Evolutionary conservation across 2,888 invertebrate genomes (phyloP).

Genomic region (Chrysolina americana): DNA sequence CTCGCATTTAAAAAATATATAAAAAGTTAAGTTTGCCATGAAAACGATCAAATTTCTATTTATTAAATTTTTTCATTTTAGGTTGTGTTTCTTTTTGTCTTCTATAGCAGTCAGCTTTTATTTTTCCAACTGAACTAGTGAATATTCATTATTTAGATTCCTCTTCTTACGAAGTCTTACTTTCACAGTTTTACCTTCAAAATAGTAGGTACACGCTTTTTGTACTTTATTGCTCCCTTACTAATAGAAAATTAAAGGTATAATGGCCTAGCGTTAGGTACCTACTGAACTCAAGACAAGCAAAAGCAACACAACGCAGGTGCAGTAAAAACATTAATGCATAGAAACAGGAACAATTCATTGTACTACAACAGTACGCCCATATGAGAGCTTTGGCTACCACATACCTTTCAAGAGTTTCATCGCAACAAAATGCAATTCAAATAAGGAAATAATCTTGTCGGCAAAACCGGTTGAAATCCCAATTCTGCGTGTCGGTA

Average conservation of each 20-base stretch:
- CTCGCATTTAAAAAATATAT: too few species aligned
- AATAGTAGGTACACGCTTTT: not conserved
- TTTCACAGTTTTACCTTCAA: too few species aligned
- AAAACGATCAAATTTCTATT: too few species aligned
- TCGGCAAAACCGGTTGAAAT: not conserved
- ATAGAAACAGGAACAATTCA: not conserved
- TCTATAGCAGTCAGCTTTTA: too few species aligned
- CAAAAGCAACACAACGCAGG: conserved; percentile 9
- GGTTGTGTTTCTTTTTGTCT: too few species aligned
- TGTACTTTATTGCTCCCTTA: not conserved
- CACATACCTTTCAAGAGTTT: not conserved
- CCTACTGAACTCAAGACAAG: conserved; percentile 19
- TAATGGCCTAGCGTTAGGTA: conserved; percentile 9
- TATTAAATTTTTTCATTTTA: too few species aligned
- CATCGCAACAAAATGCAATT: not conserved
- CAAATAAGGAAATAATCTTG: not conserved
- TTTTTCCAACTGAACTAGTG: too few species aligned
- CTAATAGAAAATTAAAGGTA: conserved; percentile 16
- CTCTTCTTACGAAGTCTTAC: too few species aligned
- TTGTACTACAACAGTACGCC: not conserved
- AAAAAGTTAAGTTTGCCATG: too few species aligned
- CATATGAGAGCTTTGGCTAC: not conserved
- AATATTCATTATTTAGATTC: too few species aligned
- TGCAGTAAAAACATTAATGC: not conserved
- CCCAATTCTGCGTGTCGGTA: not conserved